phyloP scores from a whole-genome alignment of 1,140 invertebrate species.

The Lepidurus apus region DNA sequence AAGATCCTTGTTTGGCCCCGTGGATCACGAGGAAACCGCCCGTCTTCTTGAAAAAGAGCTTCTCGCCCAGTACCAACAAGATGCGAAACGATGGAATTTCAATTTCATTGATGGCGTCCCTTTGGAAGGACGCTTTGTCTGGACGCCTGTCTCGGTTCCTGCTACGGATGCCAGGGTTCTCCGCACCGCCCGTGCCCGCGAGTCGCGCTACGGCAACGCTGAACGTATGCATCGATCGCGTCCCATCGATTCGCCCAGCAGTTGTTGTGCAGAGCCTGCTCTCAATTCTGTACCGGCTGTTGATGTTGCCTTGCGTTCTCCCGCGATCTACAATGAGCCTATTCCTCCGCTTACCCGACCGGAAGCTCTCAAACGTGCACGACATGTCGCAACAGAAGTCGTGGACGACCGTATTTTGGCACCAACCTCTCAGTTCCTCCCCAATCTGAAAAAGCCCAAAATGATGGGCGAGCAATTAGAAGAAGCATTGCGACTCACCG shows the following conservation, averaged over 20 bases:
- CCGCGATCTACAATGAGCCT: neutral
- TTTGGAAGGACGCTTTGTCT: conserved; percentile 18
- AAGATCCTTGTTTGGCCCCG: conserved; percentile 15
- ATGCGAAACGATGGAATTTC: conserved; percentile 25
- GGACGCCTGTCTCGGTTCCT: conserved; percentile 14
- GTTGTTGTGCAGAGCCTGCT: neutral
- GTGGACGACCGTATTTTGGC: too few species aligned
- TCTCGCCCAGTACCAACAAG: conserved; percentile 6
- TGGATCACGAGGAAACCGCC: conserved; percentile 20
- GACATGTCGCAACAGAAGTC: neutral
- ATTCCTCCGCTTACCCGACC: conserved; percentile 1
- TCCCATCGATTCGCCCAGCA: neutral
- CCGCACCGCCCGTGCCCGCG: neutral
- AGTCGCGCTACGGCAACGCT: neutral
- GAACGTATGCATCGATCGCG: neutral
- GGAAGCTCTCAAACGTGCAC: neutral
- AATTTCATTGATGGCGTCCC: conserved; percentile 22
- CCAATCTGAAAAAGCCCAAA: neutral
- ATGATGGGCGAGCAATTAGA: neutral
- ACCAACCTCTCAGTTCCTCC: too few species aligned
- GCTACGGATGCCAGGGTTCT: neutral
- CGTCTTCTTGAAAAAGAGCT: conserved; percentile 17
- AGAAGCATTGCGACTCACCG: neutral
- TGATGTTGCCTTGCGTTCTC: neutral
- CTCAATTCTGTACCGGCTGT: neutral